Conservation (phyloP, 2,888 invertebrate species). For the Chrysolina oricalcia region DNA sequence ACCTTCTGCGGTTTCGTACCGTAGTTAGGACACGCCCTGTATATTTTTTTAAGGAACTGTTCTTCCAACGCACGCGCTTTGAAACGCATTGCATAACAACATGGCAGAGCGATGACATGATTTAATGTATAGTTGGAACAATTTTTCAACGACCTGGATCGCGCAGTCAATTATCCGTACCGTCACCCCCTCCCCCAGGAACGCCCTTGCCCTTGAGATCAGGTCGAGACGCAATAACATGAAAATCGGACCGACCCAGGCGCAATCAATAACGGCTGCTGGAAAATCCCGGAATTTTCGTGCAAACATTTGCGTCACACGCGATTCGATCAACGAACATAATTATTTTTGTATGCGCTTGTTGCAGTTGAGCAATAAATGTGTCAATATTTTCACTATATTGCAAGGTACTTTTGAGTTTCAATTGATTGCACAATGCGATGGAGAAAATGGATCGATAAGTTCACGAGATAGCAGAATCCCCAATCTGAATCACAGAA, state of each 20-base stretch:
- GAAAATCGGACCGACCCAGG: conserved; percentile 9
- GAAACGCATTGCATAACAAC: too few species aligned
- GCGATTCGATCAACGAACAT: not conserved
- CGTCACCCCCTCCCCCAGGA: not conserved
- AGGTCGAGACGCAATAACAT: conserved; percentile 18
- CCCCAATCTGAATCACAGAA: too few species aligned
- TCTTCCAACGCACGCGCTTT: too few species aligned
- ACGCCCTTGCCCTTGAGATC: conserved; percentile 13
- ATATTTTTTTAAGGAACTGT: too few species aligned
- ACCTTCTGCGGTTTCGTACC: too few species aligned
- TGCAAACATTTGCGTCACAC: not conserved
- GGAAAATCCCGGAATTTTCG: conserved; percentile 12
- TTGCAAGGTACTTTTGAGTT: not conserved
- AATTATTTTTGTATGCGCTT: not conserved
- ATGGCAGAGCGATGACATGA: too few species aligned
- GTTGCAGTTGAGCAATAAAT: not conserved
- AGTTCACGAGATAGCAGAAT: not conserved
- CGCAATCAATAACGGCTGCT: conserved; percentile 15
- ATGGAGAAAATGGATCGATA: not conserved
- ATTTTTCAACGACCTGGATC: too few species aligned
- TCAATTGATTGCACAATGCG: not conserved
- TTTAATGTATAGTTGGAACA: too few species aligned
- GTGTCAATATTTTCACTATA: not conserved
- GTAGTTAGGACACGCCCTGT: too few species aligned
- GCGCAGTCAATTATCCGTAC: too few species aligned